A percentile compares a stretch with the other conserved stretches of the same genome.
Conservation (phyloP, 2,888 invertebrate species). For the Aphrophora alni region DNA sequence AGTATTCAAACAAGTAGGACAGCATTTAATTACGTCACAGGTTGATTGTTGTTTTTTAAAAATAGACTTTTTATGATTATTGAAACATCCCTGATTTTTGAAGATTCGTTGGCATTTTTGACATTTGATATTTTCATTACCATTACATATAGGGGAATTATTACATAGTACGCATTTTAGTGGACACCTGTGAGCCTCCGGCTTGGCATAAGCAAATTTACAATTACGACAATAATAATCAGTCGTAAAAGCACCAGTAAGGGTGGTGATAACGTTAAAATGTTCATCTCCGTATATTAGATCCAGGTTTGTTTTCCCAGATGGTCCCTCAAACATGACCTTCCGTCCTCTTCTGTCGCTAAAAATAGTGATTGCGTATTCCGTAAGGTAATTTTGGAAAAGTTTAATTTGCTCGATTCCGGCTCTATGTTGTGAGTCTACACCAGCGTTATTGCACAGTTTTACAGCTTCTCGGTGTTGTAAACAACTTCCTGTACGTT, state of each 20-base stretch:
- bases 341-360: no score
- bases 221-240: background rate
- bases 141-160: background rate
- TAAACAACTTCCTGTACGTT: background rate
- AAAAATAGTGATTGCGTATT: background rate
- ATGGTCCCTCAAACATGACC: background rate
- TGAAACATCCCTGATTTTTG: slow-evolving; percentile 2
- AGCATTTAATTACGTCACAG: no score
- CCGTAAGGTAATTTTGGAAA: background rate
- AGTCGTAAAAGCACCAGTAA: background rate
- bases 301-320: background rate
- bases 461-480: background rate
- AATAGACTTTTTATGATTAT: no score
- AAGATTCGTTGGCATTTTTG: background rate
- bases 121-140: background rate
- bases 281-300: background rate
- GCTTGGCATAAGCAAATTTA: background rate
- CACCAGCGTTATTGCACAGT: background rate
- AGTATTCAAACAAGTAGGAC: no score
- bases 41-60: no score
- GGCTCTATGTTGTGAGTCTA: background rate
- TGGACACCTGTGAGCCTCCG: slow-evolving; percentile 3
- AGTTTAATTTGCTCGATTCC: background rate
- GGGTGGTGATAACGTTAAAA: background rate
- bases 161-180: background rate